Percentiles rank a stretch among this genome's conserved stretches.
Evolutionary conservation across 2,888 invertebrate species (phyloP).

Genomic region (Xestobium rufovillosum): DNA sequence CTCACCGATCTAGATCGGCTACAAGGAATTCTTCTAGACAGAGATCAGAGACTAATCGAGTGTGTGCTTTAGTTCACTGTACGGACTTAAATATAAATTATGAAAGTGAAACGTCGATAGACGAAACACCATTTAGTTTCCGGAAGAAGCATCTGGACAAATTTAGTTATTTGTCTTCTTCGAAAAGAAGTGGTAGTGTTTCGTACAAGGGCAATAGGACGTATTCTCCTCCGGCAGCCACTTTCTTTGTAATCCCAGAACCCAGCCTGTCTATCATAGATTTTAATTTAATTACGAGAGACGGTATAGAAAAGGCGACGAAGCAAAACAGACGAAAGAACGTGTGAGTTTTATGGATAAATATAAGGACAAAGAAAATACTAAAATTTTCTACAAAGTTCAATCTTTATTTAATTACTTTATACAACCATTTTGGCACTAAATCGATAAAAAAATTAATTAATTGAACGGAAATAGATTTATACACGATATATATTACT

Average conservation of each 20-base stretch:
- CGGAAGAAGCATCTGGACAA: slow-evolving; percentile 29
- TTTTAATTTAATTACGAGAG: slow-evolving; percentile 58
- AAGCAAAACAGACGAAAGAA: no score
- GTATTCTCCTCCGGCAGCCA: slow-evolving; percentile 29
- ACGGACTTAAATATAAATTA: slow-evolving; percentile 49
- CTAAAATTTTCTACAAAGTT: no score
- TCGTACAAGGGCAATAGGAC: slow-evolving; percentile 15
- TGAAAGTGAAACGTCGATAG: slow-evolving; percentile 48
- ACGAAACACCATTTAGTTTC: slow-evolving; percentile 36
- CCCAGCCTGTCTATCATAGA: slow-evolving; percentile 66
- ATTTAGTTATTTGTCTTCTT: slow-evolving; percentile 25
- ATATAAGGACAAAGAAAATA: no score
- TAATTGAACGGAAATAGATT: no score
- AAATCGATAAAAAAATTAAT: background rate
- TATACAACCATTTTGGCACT: slow-evolving; percentile 1
- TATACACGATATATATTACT: slow-evolving; percentile 13
- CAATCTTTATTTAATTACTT: no score
- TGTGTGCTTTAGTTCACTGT: slow-evolving; percentile 47
- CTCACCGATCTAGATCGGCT: slow-evolving; percentile 31
- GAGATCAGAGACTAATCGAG: slow-evolving; percentile 45
- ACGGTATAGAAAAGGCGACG: slow-evolving; percentile 28
- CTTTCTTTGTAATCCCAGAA: slow-evolving; percentile 46
- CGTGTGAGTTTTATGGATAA: no score
- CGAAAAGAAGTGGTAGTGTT: slow-evolving; percentile 18
- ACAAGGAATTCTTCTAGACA: slow-evolving; percentile 41